A percentile compares a stretch with the other conserved stretches of the same genome.
Evolutionary conservation across 2,797 vertebrate species (phyloP).

Genomic region (Alca torda): DNA sequence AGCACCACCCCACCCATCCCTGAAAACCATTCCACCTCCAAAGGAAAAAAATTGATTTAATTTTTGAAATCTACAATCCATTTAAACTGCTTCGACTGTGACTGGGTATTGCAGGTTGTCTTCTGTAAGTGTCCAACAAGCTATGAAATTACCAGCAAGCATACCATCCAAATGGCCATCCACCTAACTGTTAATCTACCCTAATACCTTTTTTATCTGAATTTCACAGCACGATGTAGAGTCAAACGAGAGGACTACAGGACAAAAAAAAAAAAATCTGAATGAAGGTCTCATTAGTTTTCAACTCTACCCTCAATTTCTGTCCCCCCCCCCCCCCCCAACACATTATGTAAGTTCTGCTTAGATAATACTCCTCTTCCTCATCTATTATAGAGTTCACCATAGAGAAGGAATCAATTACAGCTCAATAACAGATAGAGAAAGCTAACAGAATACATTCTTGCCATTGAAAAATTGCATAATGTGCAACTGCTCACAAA

Average conservation of each 20-base stretch:
- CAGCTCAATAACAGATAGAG: background rate
- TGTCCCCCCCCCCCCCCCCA: background rate
- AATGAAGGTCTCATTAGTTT: background rate
- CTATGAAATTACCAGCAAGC: background rate
- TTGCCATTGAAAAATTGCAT: background rate
- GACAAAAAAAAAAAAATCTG: background rate
- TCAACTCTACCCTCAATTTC: background rate
- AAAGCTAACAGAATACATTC: background rate
- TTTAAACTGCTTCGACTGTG: background rate
- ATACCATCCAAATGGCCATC: background rate
- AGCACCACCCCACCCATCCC: background rate
- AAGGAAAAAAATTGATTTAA: background rate
- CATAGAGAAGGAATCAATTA: background rate
- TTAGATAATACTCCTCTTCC: background rate
- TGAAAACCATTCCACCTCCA: background rate
- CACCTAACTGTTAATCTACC: background rate
- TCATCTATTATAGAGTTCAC: background rate
- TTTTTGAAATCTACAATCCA: background rate
- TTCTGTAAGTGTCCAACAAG: background rate
- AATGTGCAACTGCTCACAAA: background rate
- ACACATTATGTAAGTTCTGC: background rate
- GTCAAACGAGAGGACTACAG: background rate
- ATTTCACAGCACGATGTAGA: background rate
- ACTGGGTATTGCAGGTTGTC: background rate
- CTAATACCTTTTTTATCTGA: background rate